phyloP scores from a whole-genome alignment of 2,113 vertebrate species.

The Eleginops maclovinus region DNA sequence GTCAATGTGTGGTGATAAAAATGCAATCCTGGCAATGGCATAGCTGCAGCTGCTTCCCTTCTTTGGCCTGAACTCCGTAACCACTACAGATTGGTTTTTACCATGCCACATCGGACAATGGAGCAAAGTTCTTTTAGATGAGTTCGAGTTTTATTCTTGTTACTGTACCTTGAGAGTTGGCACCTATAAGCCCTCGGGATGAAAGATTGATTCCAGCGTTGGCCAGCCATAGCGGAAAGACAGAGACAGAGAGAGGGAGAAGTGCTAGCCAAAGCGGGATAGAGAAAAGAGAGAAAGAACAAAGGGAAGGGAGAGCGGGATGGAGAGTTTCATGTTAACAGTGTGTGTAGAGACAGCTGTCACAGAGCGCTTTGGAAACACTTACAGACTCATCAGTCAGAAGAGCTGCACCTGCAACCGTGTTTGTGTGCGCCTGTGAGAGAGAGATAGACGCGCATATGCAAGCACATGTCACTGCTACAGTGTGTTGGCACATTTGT shows the following conservation, averaged over 20 bases:
- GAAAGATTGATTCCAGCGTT: slow-evolving; percentile 63
- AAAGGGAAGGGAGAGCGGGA: slow-evolving; percentile 45
- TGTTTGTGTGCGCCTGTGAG: slow-evolving; percentile 38
- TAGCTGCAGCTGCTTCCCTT: slow-evolving; percentile 75
- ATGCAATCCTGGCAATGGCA: slow-evolving; percentile 70
- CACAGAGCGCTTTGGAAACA: slow-evolving; percentile 68
- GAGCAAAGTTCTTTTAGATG: slow-evolving; percentile 54
- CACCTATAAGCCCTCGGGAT: slow-evolving; percentile 53
- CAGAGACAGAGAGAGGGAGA: background rate
- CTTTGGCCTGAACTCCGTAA: slow-evolving; percentile 56
- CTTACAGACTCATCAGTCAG: slow-evolving; percentile 68
- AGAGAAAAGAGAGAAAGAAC: slow-evolving; percentile 39
- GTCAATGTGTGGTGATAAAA: slow-evolving; percentile 73
- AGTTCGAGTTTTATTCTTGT: slow-evolving; percentile 63
- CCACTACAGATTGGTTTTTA: slow-evolving; percentile 74
- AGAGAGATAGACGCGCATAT: slow-evolving; percentile 14
- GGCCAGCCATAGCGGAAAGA: slow-evolving; percentile 42
- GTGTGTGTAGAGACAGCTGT: slow-evolving; percentile 69
- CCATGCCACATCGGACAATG: slow-evolving; percentile 48
- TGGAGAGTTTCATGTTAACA: slow-evolving; percentile 60
- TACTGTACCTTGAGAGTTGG: slow-evolving; percentile 62
- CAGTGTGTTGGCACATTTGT: slow-evolving; percentile 36
- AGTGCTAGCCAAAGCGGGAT: slow-evolving; percentile 20
- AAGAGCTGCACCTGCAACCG: slow-evolving; percentile 70
- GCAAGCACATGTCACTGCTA: slow-evolving; percentile 24